A percentile compares a stretch with the other conserved stretches of the same genome.
Evolutionary conservation across 2,113 vertebrate genomes (phyloP).

Genomic region (Tachycineta bicolor): DNA sequence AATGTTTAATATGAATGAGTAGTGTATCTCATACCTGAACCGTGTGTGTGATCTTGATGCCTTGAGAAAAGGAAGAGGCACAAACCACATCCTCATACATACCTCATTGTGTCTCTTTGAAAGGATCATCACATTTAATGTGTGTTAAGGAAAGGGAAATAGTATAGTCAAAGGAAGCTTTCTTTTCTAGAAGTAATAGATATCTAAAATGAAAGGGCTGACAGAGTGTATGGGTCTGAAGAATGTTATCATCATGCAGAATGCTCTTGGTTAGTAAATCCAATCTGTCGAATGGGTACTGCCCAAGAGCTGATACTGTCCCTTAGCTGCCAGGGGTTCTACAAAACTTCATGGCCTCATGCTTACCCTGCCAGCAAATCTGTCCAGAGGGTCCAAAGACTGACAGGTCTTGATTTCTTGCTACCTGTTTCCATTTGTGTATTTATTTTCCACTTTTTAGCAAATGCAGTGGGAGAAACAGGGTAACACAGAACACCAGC

Average conservation of each 20-base stretch:
- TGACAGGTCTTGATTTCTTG: background rate
- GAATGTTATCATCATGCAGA: background rate
- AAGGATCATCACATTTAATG: background rate
- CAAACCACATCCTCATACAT: background rate
- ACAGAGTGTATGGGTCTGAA: background rate
- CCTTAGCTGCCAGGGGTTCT: background rate
- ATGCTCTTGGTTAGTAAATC: background rate
- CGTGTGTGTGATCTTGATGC: background rate
- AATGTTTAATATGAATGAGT: background rate
- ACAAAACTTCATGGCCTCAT: background rate
- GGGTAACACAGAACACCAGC: background rate
- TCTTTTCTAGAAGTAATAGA: background rate
- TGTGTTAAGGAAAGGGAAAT: background rate
- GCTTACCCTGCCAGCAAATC: background rate
- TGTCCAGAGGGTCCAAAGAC: background rate
- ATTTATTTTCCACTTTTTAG: background rate
- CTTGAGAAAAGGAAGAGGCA: background rate
- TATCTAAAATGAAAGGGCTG: constrained; percentile 5
- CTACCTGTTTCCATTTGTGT: background rate
- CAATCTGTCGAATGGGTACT: background rate
- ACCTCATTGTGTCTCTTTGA: background rate
- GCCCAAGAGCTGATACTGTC: background rate
- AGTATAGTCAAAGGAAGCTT: background rate
- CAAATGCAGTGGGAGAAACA: background rate
- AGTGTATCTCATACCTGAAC: background rate